phyloP scores from a whole-genome alignment of 2,888 invertebrate genomes.

The Andrena dorsata region DNA sequence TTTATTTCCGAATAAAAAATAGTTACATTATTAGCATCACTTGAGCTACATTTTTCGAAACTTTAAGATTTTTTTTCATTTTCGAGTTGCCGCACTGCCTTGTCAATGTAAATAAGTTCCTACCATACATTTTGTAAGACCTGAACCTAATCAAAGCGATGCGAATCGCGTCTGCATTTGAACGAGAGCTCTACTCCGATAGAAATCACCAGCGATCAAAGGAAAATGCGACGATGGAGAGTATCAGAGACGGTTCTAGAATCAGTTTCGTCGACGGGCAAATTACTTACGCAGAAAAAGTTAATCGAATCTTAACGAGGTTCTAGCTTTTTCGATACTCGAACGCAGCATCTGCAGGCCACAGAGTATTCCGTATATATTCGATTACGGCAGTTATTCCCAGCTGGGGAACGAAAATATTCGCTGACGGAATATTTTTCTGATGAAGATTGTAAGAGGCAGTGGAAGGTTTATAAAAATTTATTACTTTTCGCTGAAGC shows the following conservation, averaged over 20 bases:
- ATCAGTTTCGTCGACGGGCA: neutral
- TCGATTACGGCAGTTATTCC: neutral
- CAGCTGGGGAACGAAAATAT: neutral
- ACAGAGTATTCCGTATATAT: neutral
- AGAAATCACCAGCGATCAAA: neutral
- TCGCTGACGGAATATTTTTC: neutral
- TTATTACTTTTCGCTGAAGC: too few species aligned
- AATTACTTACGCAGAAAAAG: slow-evolving; percentile 1
- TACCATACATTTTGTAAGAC: too few species aligned
- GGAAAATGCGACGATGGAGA: neutral
- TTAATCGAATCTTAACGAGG: slow-evolving; percentile 1
- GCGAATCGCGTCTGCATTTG: slow-evolving; percentile 3
- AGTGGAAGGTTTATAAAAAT: neutral
- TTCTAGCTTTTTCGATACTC: neutral
- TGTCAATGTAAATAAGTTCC: too few species aligned
- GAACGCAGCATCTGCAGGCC: neutral
- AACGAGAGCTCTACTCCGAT: neutral
- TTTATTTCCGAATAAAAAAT: too few species aligned
- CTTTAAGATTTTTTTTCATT: too few species aligned
- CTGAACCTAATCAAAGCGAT: neutral
- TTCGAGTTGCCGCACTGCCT: too few species aligned
- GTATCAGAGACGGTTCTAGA: neutral
- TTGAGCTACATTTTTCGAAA: too few species aligned
- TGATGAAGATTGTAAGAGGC: neutral
- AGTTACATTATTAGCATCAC: too few species aligned